Base-by-base conservation (phyloP, 2,113 vertebrate species). In the Hypocryptadius cinnamomeus region DNA sequence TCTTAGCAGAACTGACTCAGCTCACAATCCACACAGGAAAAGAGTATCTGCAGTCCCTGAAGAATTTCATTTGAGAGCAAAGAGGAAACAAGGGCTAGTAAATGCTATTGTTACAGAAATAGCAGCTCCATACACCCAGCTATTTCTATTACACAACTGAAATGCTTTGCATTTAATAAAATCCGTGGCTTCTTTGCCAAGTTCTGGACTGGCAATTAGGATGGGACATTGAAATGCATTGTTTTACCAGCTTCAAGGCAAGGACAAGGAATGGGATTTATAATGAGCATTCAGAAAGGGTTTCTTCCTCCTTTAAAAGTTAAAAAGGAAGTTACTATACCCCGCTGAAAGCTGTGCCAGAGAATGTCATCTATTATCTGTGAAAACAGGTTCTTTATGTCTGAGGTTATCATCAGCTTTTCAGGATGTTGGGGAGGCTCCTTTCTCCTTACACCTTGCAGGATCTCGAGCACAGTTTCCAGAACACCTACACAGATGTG, bases 101-200 rank as follows among this genome's bases (percentile, higher is more conserved):
- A 94, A 92, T 68, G 91, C 87, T 80, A 92, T 95, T 94, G 90
- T 94, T 89, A 84, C 87, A 88, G 79, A 96, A 96, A 92, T 87
- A 96, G 93, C 87, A 94, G 87, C 94, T 74, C 77, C 53, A 78
- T 85, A 93, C 85, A 95, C 69, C 68, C 95, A 94, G 64, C 79
- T 68, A 73, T 87, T 92, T 69, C 89, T 57, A 74, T 92, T 70
- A 71, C 48, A 68, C 76, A 56, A 85, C 79, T 82, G 68, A 85
- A 92, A 80, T 50, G 30, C 74, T 79, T 79, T 78, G 76, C 56
- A 53, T 82, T 83, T 78, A 60, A 91, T 68, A 70, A 42, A 94
- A 87, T 61, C 48, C 0, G 0, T 7, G 60, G 56, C 17, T 89
- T 65, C 10, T 7, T 3, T 85, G 90, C 90, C 94, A 94, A 86